Evolutionary conservation across 2,888 invertebrate species (phyloP).

Genomic region (Epirrhoe tristata): DNA sequence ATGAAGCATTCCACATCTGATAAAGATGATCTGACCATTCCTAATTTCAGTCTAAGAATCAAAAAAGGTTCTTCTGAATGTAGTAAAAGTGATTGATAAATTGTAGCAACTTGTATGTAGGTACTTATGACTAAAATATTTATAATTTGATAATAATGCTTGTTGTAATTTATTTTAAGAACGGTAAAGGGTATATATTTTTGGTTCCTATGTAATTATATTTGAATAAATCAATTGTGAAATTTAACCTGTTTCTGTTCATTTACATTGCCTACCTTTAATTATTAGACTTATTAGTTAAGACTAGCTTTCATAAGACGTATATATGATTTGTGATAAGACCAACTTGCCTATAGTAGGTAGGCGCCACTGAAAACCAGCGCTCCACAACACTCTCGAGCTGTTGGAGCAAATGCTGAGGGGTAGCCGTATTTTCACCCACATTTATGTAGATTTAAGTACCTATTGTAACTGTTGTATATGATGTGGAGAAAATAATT

Average conservation of each 20-base stretch:
- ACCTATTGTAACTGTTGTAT: no score
- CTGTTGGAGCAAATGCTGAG: no score
- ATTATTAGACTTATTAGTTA: no score
- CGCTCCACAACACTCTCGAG: no score
- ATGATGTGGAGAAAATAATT: no score
- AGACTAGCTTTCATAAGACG: no score
- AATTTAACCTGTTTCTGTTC: slow-evolving; percentile 15
- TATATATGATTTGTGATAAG: no score
- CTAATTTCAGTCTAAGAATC: slow-evolving; percentile 75
- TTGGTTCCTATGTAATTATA: slow-evolving; percentile 38
- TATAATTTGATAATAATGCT: slow-evolving; percentile 35
- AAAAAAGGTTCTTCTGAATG: slow-evolving; percentile 67
- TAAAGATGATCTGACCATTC: slow-evolving; percentile 80
- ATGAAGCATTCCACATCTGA: slow-evolving; percentile 77
- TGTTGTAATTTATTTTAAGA: slow-evolving; percentile 35
- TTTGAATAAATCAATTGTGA: slow-evolving; percentile 42
- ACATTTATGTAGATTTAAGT: no score
- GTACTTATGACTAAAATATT: slow-evolving; percentile 40
- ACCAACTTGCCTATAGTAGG: no score
- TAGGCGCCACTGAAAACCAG: no score
- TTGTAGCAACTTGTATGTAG: slow-evolving; percentile 37
- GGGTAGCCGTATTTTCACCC: no score
- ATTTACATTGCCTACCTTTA: not conserved
- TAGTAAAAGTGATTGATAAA: slow-evolving; percentile 72
- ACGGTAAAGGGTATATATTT: slow-evolving; percentile 38